Base-by-base conservation (phyloP, 2,113 vertebrate genomes). In the Chaetura pelagica region DNA sequence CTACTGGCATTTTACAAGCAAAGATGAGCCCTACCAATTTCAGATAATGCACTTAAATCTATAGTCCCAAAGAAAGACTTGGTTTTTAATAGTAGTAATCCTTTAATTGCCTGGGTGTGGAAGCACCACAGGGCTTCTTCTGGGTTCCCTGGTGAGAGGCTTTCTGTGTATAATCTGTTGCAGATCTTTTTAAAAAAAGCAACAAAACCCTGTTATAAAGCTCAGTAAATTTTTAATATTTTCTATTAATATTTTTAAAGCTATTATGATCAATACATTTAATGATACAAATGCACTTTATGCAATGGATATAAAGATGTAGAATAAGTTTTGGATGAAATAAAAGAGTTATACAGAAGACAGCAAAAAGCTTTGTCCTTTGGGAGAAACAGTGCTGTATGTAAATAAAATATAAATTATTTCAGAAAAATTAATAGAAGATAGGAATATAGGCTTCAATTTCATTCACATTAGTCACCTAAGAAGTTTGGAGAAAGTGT, bases 1-100 rank as follows among this genome's bases (percentile, higher is more conserved):
- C 83, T 89, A 9, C 48, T 77, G 76, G 83, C 64, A 80, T 92
- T 93, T 97, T 95, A 96, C 90, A 94, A 96, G 92, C 68, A 40
- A 74, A 89, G 95, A 93, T 95, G 88, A 96, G 96, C 95, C 90
- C 88, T 74, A 92, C 85, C 94, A 89, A 93, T 97, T 96, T 93
- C 92, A 86, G 88, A 93, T 95, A 95, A 97, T 90, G 69, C 16
- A 12, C 94, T 95, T 95, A 95, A 92, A 89, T 54, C 90, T 74
- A 10, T 44, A 83, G 80, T 92, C 69, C 83, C 86, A 84, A 80
- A 83, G 94, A 92, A 83, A 77, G 83, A 32, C 75, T 95, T 93
- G 86, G 2, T 80, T 84, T 90, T 94, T 94, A 97, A 93, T 86
- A 74, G 92, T 62, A n/a, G 51, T 96, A 96, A 96, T 97, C 96